Conservation (phyloP, 2,888 invertebrate species). For the Euzetes globulus region DNA sequence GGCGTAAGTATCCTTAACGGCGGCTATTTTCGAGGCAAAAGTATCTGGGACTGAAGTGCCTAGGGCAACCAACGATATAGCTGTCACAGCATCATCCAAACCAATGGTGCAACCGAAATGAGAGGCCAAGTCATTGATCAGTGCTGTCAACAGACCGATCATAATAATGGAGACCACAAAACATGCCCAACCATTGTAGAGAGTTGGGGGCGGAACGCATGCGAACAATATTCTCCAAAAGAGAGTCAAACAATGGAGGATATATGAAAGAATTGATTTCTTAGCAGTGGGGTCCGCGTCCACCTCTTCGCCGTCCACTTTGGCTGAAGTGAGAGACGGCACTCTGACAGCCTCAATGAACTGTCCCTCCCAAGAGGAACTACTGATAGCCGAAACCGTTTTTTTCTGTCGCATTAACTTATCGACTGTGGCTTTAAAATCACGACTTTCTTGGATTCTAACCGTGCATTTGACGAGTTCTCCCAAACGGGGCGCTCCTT, state of each 20-base stretch:
- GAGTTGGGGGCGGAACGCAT: slow-evolving; percentile 94
- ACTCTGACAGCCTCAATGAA: slow-evolving; percentile 94
- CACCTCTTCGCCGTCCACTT: slow-evolving; percentile 52
- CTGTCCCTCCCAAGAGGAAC: slow-evolving; percentile 99
- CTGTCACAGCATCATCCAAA: slow-evolving; percentile 92
- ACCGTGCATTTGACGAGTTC: slow-evolving; percentile 55
- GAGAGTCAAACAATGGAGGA: slow-evolving; percentile 87
- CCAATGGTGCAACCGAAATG: slow-evolving; percentile 97
- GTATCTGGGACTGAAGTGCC: slow-evolving; percentile 99
- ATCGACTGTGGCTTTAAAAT: slow-evolving; percentile 65
- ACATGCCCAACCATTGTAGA: slow-evolving; percentile 78
- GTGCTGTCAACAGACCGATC: slow-evolving; percentile 88
- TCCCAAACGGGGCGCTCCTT: slow-evolving; percentile 17
- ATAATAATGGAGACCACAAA: slow-evolving; percentile 83
- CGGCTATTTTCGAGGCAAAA: slow-evolving; percentile 98
- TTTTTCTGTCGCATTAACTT: slow-evolving; percentile 95
- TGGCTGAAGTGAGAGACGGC: slow-evolving; percentile 51
- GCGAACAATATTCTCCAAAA: slow-evolving; percentile 99
- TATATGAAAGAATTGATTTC: slow-evolving; percentile 74
- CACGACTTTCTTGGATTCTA: slow-evolving; percentile 49
- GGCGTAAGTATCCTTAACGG: slow-evolving; percentile 95
- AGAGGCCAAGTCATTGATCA: slow-evolving; percentile 94
- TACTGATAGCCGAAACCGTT: slow-evolving; percentile 77
- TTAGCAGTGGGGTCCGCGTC: neutral
- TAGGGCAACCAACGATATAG: slow-evolving; percentile 92